Evolutionary conservation across 2,797 vertebrate genomes (phyloP).

Genomic region (Hylomyscus alleni): DNA sequence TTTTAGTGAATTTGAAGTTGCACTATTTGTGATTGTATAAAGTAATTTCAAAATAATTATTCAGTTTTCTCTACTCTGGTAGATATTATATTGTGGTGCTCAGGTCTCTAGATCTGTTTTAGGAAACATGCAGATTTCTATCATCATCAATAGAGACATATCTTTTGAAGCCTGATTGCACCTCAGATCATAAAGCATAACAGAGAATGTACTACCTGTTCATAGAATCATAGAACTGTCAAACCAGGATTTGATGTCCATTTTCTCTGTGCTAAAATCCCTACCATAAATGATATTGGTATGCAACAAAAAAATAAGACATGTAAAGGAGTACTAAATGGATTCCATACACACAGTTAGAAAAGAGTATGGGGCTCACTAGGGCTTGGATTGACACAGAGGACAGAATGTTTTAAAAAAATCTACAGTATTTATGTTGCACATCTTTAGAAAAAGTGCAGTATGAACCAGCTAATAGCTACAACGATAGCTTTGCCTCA

Average conservation of each 20-base stretch:
- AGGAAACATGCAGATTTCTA: constrained; percentile 16
- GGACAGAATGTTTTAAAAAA: constrained; percentile 3
- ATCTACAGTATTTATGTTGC: background rate
- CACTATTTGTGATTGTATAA: background rate
- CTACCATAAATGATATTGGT: constrained; percentile 6
- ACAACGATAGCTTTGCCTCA: background rate
- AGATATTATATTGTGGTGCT: constrained; percentile 27
- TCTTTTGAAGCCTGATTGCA: constrained; percentile 47
- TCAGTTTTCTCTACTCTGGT: background rate
- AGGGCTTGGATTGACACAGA: background rate
- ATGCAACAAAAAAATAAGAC: constrained; percentile 15
- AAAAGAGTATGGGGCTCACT: background rate
- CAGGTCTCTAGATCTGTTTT: background rate
- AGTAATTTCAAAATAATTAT: constrained; percentile 59
- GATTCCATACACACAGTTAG: background rate
- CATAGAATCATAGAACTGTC: constrained; percentile 29
- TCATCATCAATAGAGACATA: background rate
- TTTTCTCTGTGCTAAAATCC: background rate
- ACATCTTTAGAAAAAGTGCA: background rate
- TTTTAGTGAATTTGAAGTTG: constrained; percentile 38
- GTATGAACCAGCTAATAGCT: background rate
- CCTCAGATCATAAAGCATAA: background rate
- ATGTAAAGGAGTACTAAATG: constrained; percentile 13
- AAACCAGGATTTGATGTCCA: constrained; percentile 16
- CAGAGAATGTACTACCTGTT: constrained; percentile 30